Conservation (phyloP, 2,888 invertebrate genomes). For the Elegia similella region DNA sequence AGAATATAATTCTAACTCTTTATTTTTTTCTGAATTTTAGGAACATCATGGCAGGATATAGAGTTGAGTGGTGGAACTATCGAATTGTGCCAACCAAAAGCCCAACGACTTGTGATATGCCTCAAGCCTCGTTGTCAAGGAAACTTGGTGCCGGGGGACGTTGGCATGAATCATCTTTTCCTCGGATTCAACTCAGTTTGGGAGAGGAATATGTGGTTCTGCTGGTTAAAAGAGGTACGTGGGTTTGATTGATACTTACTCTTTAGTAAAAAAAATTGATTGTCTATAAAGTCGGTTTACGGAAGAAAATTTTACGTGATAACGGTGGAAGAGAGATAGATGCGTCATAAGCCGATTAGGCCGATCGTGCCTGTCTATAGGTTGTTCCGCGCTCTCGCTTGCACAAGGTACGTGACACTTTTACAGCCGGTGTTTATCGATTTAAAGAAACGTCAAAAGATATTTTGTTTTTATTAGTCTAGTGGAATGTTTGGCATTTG, state of each 20-base stretch:
- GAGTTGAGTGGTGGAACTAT: slow-evolving; percentile 71
- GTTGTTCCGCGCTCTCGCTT: too few species aligned
- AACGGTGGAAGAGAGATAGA: too few species aligned
- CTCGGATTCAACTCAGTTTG: slow-evolving; percentile 84
- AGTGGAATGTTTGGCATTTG: too few species aligned
- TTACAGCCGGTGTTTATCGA: too few species aligned
- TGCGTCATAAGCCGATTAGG: too few species aligned
- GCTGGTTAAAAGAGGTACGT: slow-evolving; percentile 84
- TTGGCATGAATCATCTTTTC: slow-evolving; percentile 78
- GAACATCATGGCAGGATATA: slow-evolving; percentile 62
- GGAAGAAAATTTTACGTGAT: too few species aligned
- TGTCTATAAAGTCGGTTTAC: background rate
- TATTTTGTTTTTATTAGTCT: too few species aligned
- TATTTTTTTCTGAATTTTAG: slow-evolving; percentile 39
- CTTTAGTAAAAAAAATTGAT: background rate
- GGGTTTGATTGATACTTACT: background rate
- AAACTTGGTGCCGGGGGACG: slow-evolving; percentile 51
- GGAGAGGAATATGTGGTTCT: slow-evolving; percentile 85
- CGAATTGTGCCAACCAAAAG: slow-evolving; percentile 69
- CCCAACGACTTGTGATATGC: slow-evolving; percentile 68
- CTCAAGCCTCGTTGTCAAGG: slow-evolving; percentile 68
- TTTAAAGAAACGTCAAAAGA: too few species aligned
- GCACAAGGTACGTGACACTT: too few species aligned
- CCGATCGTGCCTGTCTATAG: too few species aligned
- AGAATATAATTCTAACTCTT: background rate